Evolutionary conservation across 2,797 vertebrate genomes (phyloP).

Genomic region (Ptychadena robeensis): DNA sequence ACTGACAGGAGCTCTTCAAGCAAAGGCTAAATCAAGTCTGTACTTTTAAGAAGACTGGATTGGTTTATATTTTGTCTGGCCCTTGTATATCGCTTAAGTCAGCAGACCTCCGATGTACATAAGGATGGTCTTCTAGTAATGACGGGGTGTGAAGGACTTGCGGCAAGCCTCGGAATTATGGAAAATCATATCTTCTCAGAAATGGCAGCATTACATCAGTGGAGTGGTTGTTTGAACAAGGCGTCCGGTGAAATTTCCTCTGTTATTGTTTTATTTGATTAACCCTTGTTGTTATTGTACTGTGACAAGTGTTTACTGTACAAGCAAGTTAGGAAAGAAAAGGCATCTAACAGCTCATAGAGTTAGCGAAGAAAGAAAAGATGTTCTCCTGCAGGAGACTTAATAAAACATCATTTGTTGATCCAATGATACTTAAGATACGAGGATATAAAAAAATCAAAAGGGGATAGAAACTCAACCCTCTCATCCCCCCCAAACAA

Average conservation of each 20-base stretch:
- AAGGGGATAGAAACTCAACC: too few species aligned
- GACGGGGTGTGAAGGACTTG: not conserved
- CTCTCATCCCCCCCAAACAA: too few species aligned
- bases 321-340: too few species aligned
- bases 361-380: too few species aligned
- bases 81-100: not conserved
- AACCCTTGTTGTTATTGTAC: not conserved
- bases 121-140: not conserved
- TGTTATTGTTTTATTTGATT: not conserved
- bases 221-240: not conserved
- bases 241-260: not conserved
- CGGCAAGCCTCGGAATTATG: conserved; percentile 17
- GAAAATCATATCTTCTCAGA: conserved; percentile 46
- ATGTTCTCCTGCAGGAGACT: too few species aligned
- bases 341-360: too few species aligned
- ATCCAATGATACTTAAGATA: too few species aligned
- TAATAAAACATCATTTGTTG: too few species aligned
- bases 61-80: not conserved
- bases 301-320: too few species aligned
- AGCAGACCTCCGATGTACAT: not conserved
- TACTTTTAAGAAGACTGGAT: not conserved
- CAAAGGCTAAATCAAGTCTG: too few species aligned
- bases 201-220: conserved; percentile 12
- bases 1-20: too few species aligned
- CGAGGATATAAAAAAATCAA: too few species aligned